Base-by-base conservation (phyloP, 2,888 invertebrate species). In the Blastobasis lacticolella region DNA sequence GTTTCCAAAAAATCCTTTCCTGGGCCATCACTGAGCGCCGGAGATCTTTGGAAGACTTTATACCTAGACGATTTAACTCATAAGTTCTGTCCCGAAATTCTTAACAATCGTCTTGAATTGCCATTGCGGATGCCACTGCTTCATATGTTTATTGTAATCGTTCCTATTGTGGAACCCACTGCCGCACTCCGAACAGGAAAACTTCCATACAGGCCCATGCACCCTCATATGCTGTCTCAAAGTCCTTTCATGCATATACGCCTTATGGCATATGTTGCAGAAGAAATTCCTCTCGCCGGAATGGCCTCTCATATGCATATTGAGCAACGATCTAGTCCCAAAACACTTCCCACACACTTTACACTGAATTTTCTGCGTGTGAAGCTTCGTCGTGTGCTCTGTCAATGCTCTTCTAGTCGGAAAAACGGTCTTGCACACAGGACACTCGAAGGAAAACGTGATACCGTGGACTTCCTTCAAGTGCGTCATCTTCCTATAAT, bases 401-500 rank as follows among this genome's bases (percentile, higher is more conserved):
- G 87, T 87, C 1, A 87, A 57, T 0, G 85, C 81, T 51, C 87
- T 63, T 1, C 87, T 63, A 0, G 85, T 82, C 0, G 79, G 75
- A 6, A 81, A 75, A 0, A 78, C 71, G 0, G 75, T 64, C 59
- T 81, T 81, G 54, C 88, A 88, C 1, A 66, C 60, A 1, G 66
- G 73, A 53, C 88, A 88, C 47, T 85, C 85, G 43, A 86, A 87
- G 0, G 73, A 80, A 37, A 84, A 84, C 0, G 75, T 61, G 5
- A 87, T 86, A 0, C 83, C 86, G 50, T 88, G 88, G 0, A 68
- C 77, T 53, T 81, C 78, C 56, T 76, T 84, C 51, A 88, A 59
- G 55, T 88, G 88, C 2, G 80, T 81, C 86, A 88, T 86, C 53
- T 86, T 86, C 2, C 71, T 71, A 47, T 88, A 88, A 54, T 88